Base-by-base conservation (phyloP, 2,888 invertebrate species). In the Acrobasis repandana region DNA sequence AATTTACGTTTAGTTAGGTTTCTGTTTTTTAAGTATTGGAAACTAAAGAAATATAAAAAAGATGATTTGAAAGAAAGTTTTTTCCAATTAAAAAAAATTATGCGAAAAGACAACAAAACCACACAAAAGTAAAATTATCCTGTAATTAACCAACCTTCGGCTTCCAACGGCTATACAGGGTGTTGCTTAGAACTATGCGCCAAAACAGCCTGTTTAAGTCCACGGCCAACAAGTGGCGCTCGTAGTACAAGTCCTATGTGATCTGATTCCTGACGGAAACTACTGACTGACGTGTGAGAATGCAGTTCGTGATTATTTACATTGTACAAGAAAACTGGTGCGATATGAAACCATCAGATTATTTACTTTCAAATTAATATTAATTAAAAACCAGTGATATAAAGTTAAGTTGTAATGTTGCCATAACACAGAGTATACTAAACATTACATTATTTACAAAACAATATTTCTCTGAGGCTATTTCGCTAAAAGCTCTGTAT, bases 401-500 rank as follows among this genome's bases (percentile, higher is more conserved):
- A 28, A 50, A 49, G 36, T 50, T 49, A 49, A 49, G 49, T 51
- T 28, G 38, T 47, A 28, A 52, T 52, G 52, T 52, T 52, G 60
- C 51, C 60, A 52, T 52, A 52, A 60, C 47, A 60, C 46, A 60
- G 52, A 47, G 18, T 54, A 18, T 38, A 47, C 43, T 43, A n/a
- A 43, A 1, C n/a, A 33, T 43, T 46, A 49, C n/a, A 58, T n/a
- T 43, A 59, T 43, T 51, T 51, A 50, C 59, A 51, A 43, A 18
- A 28, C 11, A n/a, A 28, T 28, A 3, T 43, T 28, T 48, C 56
- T 36, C 50, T 36, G 51, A 66, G 61, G 60, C 62, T 64, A 57
- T 57, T 56, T 62, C 81, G 76, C 79, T 83, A 80, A 79, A 84
- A 80, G 79, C 76, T 80, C 79, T 78, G 72, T 69, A 72, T 65